Evolutionary conservation across 2,797 vertebrate genomes (phyloP), one percentile per base, ranked within the genome.

Genomic region (Crax fasciolata): DNA sequence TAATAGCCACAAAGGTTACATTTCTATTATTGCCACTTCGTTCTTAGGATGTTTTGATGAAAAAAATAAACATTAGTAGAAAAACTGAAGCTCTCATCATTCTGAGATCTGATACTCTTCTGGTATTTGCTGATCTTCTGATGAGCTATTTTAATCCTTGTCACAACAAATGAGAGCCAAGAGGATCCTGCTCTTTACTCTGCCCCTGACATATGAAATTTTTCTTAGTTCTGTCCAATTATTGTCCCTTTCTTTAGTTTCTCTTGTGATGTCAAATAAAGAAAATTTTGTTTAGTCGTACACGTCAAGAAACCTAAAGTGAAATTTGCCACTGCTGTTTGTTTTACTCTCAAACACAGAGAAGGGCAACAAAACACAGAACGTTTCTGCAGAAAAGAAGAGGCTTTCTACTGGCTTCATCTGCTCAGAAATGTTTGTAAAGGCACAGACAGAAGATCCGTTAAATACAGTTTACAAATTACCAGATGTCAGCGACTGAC

Each of bases 391-490:
- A 3, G 5, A 85, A 91, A 93, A 28, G 13, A 86, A 78, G 88
- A 90, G 30, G 17, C 32, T 86, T 86, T 80, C 21, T 88, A 57
- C 78, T 14, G 20, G n/a, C 55, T 96, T 95, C 52, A 78, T 44
- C 65, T 74, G 32, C 72, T 96, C 73, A 41, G 4, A 92, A 92
- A 77, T 6, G 39, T 27, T 74, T 32, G 2, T 62, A 58, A 58
- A 20, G 65, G 51, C 62, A 74, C 46, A 66, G 72, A 54, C 48
- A 79, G 66, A 54, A 82, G 35, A 62, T 59, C 55, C 75, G 46
- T 16, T 66, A 95, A 85, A 81, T 27, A 71, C 3, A 85, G n/a
- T 59, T 91, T 75, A 94, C 68, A 85, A 87, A 93, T 85, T 67
- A 87, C 38, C 72, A 80, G 65, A 65, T 80, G 68, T 73, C 61